Conservation (phyloP, 1,140 invertebrate species). For the Chelonus insularis region DNA sequence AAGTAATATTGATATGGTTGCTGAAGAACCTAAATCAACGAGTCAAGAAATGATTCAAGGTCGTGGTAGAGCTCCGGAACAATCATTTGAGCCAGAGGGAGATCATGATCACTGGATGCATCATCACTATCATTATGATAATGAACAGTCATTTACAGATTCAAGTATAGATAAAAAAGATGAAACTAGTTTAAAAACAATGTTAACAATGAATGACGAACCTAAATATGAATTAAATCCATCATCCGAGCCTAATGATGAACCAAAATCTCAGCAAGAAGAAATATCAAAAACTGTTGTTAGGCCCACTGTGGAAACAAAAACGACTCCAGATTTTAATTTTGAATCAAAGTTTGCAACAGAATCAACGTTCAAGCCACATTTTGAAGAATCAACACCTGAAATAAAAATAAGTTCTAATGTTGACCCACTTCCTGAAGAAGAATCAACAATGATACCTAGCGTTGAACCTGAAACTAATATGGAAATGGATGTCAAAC, state of each 20-base stretch:
- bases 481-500: slow-evolving; percentile 34
- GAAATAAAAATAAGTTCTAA: no score
- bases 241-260: slow-evolving; percentile 31
- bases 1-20: slow-evolving; percentile 43
- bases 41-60: slow-evolving; percentile 43
- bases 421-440: no score
- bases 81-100: slow-evolving; percentile 50
- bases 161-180: slow-evolving; percentile 35
- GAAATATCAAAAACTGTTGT: slow-evolving; percentile 20
- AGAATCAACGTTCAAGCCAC: no score
- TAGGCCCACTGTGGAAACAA: background rate
- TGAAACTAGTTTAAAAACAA: slow-evolving; percentile 39
- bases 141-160: background rate
- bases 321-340: background rate
- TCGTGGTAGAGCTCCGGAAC: slow-evolving; percentile 54
- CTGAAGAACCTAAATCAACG: slow-evolving; percentile 30
- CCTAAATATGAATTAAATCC: slow-evolving; percentile 41
- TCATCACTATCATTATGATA: slow-evolving; percentile 16
- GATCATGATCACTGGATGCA: slow-evolving; percentile 37
- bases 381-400: no score
- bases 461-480: background rate
- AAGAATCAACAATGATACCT: no score
- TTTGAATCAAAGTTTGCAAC: no score
- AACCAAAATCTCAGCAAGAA: slow-evolving; percentile 38
- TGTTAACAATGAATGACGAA: background rate